phyloP scores from a whole-genome alignment of 2,888 invertebrate genomes.

The Mellilla xanthometata region DNA sequence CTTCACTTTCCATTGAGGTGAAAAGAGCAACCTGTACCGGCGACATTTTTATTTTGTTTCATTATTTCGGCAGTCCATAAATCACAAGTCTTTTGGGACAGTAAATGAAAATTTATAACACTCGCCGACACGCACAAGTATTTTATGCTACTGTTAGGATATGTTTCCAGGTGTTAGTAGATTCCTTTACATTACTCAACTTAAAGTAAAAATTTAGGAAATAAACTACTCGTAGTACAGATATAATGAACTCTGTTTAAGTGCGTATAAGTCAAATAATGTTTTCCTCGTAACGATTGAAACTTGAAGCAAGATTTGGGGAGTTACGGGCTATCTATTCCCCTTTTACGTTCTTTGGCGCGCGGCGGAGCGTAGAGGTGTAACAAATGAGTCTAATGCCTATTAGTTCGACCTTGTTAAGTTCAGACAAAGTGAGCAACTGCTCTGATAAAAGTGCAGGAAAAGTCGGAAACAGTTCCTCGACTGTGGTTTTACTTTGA shows the following conservation, averaged over 20 bases:
- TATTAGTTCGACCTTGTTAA: conserved; percentile 76
- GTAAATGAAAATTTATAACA: conserved; percentile 7
- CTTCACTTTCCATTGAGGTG: conserved; percentile 71
- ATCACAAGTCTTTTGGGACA: conserved; percentile 18
- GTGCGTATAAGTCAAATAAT: conserved; percentile 22
- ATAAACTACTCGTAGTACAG: not conserved
- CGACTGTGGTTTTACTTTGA: conserved; percentile 23
- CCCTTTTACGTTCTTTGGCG: conserved; percentile 65
- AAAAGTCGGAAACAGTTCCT: conserved; percentile 47
- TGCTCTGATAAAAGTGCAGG: conserved; percentile 55
- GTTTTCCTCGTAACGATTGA: conserved; percentile 32
- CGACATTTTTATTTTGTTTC: conserved; percentile 42
- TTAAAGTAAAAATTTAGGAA: no score
- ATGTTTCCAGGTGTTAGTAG: no score
- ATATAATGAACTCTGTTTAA: not conserved
- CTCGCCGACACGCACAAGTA: not conserved
- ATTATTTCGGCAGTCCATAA: conserved; percentile 24
- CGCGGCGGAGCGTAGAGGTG: conserved; percentile 68
- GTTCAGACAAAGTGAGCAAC: conserved; percentile 67
- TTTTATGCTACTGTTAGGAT: not conserved
- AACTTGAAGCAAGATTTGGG: conserved; percentile 49
- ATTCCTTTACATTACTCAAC: no score
- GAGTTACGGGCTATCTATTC: conserved; percentile 51
- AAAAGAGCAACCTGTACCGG: conserved; percentile 59
- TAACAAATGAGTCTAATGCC: conserved; percentile 74